A percentile compares a stretch with the other conserved stretches of the same genome.
Evolutionary conservation across 2,113 vertebrate genomes (phyloP).

Genomic region (Orycteropus afer): DNA sequence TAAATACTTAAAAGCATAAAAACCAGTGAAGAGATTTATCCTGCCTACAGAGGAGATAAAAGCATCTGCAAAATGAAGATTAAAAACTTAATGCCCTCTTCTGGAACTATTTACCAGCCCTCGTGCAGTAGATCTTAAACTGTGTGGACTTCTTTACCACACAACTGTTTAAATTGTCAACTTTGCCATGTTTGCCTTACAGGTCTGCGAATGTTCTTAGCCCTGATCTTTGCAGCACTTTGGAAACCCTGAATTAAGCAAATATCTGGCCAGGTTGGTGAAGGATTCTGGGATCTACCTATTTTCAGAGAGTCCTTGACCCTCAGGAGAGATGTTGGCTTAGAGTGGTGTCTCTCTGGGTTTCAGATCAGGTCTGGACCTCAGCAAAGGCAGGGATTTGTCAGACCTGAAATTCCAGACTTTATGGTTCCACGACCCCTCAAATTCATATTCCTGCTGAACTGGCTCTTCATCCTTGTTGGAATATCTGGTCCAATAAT

Average conservation of each 20-base stretch:
- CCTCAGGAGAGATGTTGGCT: background rate
- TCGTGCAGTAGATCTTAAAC: background rate
- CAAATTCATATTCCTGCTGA: background rate
- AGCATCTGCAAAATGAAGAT: background rate
- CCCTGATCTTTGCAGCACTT: background rate
- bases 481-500: background rate
- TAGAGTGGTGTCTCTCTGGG: background rate
- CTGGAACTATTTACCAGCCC: background rate
- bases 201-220: background rate
- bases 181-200: background rate
- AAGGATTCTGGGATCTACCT: background rate
- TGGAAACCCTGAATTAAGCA: background rate
- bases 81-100: background rate
- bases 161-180: background rate
- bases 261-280: background rate
- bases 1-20: conserved; percentile 29
- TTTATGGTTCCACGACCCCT: background rate
- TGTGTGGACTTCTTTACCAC: background rate
- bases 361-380: background rate
- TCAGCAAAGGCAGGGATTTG: background rate
- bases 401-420: background rate
- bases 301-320: background rate
- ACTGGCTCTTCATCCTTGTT: background rate
- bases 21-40: background rate
- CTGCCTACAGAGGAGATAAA: background rate